These are phyloP conservation scores for Struthidea cinerea DNA, from an alignment of 2,113 vertebrate genomes.

Conservation along the genomic window DNA sequence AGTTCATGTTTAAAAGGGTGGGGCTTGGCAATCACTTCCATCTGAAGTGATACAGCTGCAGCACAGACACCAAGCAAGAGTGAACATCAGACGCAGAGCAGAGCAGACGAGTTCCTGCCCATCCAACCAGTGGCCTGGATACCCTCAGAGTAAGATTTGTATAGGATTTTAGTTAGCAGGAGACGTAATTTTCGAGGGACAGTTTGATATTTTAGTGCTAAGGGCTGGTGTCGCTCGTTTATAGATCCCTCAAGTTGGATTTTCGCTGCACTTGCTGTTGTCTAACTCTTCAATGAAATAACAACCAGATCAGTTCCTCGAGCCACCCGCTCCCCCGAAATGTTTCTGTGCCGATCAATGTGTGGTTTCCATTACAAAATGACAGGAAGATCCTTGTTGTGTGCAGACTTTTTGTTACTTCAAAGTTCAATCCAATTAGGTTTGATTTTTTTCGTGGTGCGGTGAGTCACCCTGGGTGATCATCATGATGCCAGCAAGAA, in stretches of 20 bases:
- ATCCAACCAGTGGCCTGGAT: background rate
- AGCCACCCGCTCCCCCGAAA: background rate
- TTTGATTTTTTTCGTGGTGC: background rate
- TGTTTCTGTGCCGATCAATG: background rate
- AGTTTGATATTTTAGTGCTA: background rate
- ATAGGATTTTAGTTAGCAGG: background rate
- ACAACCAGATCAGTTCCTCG: background rate
- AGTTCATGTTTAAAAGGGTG: background rate
- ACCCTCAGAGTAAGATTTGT: background rate
- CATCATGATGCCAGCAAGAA: slow-evolving; percentile 4
- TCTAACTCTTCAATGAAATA: background rate
- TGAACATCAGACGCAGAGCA: background rate
- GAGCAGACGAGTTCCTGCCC: background rate
- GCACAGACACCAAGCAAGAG: background rate
- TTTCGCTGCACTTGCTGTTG: background rate
- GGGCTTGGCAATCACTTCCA: background rate
- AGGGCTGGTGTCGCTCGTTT: background rate
- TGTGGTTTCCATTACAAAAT: slow-evolving; percentile 6
- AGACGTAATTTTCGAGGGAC: background rate
- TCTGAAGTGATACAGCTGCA: background rate
- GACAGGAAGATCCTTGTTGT: slow-evolving; percentile 31
- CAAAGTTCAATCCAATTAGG: slow-evolving; percentile 52
- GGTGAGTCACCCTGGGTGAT: slow-evolving; percentile 17
- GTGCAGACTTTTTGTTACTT: slow-evolving; percentile 25
- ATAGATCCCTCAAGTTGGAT: background rate